A percentile compares a stretch with the other conserved stretches of the same genome.
Evolutionary conservation across 2,888 invertebrate genomes (phyloP).

Genomic region (Rhyacophila evoluta): DNA sequence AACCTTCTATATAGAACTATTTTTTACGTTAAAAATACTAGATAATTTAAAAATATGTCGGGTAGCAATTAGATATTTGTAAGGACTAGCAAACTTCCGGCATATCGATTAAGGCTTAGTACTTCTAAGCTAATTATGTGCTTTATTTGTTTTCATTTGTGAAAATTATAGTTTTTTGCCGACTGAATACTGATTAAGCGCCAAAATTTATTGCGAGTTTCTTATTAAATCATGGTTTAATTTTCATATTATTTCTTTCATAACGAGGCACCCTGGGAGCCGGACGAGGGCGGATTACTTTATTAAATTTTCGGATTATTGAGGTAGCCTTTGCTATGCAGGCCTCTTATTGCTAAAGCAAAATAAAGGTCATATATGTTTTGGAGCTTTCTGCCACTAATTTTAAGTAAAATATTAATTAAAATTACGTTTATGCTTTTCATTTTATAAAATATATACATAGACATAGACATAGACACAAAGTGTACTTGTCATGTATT

Average conservation of each 20-base stretch:
- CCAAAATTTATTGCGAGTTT: constrained; percentile 34
- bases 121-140: too few relatives aligned
- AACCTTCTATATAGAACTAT: too few relatives aligned
- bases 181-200: neutral
- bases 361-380: neutral
- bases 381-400: neutral
- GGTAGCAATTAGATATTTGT: too few relatives aligned
- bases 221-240: constrained; percentile 41
- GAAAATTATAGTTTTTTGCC: neutral
- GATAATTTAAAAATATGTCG: too few relatives aligned
- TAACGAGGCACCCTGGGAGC: constrained; percentile 35
- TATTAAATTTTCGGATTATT: constrained; percentile 54
- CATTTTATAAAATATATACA: too few relatives aligned
- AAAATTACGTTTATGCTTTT: too few relatives aligned
- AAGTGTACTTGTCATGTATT: too few relatives aligned
- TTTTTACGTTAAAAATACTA: too few relatives aligned
- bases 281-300: constrained; percentile 40
- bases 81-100: too few relatives aligned
- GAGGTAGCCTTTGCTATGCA: constrained; percentile 12
- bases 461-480: too few relatives aligned
- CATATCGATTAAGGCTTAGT: too few relatives aligned
- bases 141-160: too few relatives aligned
- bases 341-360: neutral
- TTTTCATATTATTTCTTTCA: constrained; percentile 45
- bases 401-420: neutral